These are phyloP conservation scores for Flabesymbios commensalis DNA, from an alignment of 2,888 invertebrate genomes.

Conservation along the genomic window DNA sequence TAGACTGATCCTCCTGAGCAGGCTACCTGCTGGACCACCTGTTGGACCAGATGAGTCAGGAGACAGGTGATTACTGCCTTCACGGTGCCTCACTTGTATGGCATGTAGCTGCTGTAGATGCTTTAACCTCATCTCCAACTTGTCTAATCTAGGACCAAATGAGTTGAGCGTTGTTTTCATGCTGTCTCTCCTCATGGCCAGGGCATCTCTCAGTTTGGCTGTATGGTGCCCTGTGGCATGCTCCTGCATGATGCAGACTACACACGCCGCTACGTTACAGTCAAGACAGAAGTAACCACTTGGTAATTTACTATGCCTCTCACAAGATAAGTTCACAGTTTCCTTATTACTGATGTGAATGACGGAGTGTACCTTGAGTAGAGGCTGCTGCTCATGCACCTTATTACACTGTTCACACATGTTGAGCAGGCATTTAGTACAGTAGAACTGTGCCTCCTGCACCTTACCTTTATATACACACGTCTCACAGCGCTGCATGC, in stretches of 20 bases:
- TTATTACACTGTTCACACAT: conserved; percentile 25
- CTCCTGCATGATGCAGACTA: conserved; percentile 26
- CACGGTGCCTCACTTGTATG: no score
- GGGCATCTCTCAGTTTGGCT: conserved; percentile 20
- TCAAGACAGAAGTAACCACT: conserved; percentile 27
- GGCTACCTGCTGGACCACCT: no score
- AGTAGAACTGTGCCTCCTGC: conserved; percentile 24
- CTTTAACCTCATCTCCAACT: conserved; percentile 13
- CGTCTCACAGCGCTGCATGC: conserved; percentile 14
- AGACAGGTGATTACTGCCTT: no score
- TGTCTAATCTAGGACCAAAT: conserved; percentile 17
- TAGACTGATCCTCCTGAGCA: no score
- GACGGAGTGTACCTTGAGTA: conserved; percentile 26
- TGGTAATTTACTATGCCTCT: conserved; percentile 18
- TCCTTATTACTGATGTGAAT: conserved; percentile 30
- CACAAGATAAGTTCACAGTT: conserved; percentile 17
- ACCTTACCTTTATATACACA: conserved; percentile 3
- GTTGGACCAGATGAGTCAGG: no score
- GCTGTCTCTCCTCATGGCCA: conserved; percentile 20
- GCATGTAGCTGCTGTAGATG: background rate
- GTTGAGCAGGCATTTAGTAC: conserved; percentile 29
- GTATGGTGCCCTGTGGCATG: conserved; percentile 16
- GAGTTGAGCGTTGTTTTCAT: conserved; percentile 23
- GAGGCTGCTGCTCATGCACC: conserved; percentile 16
- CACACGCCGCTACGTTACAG: conserved; percentile 25